These are phyloP conservation scores for Pachypsylla venusta DNA, from an alignment of 1,140 invertebrate genomes.

Conservation along the genomic window DNA sequence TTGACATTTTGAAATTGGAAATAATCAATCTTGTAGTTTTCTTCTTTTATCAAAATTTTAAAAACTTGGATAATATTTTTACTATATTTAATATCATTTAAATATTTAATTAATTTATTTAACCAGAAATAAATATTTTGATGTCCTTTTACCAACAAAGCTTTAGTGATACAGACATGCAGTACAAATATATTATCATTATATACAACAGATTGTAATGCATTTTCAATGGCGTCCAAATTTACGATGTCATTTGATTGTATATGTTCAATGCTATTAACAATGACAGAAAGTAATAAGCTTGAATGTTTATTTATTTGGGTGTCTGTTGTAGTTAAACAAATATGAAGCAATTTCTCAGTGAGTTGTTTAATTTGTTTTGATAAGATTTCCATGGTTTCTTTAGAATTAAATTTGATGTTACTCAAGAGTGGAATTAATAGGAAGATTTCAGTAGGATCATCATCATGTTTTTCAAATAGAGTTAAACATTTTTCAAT, in stretches of 20 bases:
- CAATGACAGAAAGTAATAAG: background rate
- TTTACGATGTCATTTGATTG: constrained; percentile 9
- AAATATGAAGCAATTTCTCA: constrained; percentile 4
- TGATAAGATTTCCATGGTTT: background rate
- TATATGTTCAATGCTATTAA: background rate
- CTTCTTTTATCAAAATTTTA: background rate
- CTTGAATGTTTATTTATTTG: constrained; percentile 17
- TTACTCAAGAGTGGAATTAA: constrained; percentile 10
- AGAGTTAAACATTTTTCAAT: too few relatives aligned
- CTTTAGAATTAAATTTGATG: constrained; percentile 5
- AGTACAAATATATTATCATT: constrained; percentile 12
- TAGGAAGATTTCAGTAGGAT: too few relatives aligned
- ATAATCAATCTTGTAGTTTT: background rate
- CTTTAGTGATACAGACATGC: constrained; percentile 13
- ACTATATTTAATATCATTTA: background rate
- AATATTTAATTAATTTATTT: background rate
- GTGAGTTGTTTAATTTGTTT: constrained; percentile 7
- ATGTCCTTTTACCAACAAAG: constrained; percentile 14
- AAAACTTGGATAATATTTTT: background rate
- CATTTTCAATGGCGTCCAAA: background rate
- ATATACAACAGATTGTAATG: background rate
- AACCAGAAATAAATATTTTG: constrained; percentile 14
- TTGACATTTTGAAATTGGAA: constrained; percentile 2
- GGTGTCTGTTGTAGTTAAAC: constrained; percentile 8
- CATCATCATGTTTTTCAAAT: too few relatives aligned